These are phyloP conservation scores for Pogonocherus hispidulus DNA, from an alignment of 2,888 invertebrate genomes.

Conservation along the genomic window DNA sequence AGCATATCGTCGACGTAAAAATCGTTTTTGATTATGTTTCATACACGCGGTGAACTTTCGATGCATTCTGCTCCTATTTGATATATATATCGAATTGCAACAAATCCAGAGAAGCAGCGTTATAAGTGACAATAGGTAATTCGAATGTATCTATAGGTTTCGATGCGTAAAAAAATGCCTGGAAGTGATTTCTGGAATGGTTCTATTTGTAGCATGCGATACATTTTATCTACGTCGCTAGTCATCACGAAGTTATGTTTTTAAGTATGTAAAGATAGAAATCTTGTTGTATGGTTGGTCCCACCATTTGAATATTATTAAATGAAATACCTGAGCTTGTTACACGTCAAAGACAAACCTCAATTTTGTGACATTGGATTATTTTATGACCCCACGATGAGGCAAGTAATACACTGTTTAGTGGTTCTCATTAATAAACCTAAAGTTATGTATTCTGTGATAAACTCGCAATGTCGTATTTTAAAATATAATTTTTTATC, in stretches of 20 bases:
- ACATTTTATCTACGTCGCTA: constrained; percentile 30
- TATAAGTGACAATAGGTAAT: constrained; percentile 38
- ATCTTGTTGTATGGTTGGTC: constrained; percentile 32
- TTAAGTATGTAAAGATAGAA: constrained; percentile 28
- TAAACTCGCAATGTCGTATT: constrained; percentile 22
- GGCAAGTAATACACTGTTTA: constrained; percentile 30
- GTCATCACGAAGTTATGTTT: constrained; percentile 24
- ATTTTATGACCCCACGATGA: constrained; percentile 34
- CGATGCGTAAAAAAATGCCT: background rate
- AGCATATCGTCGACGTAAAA: too few species aligned
- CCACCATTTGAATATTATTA: constrained; percentile 34
- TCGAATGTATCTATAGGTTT: constrained; percentile 35
- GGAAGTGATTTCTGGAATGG: background rate
- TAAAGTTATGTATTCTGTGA: constrained; percentile 32
- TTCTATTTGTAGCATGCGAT: background rate
- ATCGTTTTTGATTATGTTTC: constrained; percentile 19
- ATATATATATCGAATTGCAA: constrained; percentile 34
- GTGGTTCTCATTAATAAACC: constrained; percentile 12
- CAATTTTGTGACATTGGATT: constrained; percentile 29
- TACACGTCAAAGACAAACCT: constrained; percentile 36
- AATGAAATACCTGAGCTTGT: constrained; percentile 31
- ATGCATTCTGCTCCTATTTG: constrained; percentile 35
- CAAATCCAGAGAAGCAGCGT: constrained; percentile 30
- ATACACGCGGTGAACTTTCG: background rate
- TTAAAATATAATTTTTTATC: background rate